Evolutionary conservation across 1,140 invertebrate genomes (phyloP).

Genomic region (Zaprionus gabonicus): DNA sequence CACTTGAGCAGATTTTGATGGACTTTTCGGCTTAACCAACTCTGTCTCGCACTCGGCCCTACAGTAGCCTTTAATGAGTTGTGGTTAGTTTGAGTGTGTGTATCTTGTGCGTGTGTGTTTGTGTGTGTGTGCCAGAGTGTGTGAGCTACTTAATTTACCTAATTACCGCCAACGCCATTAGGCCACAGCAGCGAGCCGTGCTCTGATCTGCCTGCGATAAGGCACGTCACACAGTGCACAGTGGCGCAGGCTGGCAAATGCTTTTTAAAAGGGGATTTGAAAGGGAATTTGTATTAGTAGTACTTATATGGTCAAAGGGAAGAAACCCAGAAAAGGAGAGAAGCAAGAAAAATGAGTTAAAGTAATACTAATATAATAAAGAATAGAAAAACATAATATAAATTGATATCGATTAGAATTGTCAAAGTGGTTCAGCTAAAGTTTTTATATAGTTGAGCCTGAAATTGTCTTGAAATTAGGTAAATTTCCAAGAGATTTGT

Average conservation of each 20-base stretch:
- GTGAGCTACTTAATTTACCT: constrained; percentile 69
- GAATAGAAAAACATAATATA: too few species aligned
- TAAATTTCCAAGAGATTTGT: too few species aligned
- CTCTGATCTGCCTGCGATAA: constrained; percentile 61
- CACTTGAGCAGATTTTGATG: constrained; percentile 41
- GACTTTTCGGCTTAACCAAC: constrained; percentile 21
- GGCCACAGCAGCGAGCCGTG: constrained; percentile 7
- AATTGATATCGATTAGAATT: too few species aligned
- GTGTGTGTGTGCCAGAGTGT: constrained; percentile 30
- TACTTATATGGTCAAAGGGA: not conserved
- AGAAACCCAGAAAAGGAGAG: not conserved
- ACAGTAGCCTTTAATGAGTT: constrained; percentile 62
- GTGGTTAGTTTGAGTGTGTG: constrained; percentile 38
- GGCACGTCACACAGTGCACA: constrained; percentile 48
- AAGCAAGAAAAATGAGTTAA: too few species aligned
- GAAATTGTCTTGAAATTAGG: too few species aligned
- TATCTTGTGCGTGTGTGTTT: constrained; percentile 28
- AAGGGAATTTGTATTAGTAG: not conserved
- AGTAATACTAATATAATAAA: too few species aligned
- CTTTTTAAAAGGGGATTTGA: not conserved
- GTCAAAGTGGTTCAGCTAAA: too few species aligned
- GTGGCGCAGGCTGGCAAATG: not conserved
- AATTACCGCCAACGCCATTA: constrained; percentile 75
- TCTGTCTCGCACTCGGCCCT: not conserved
- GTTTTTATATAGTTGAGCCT: too few species aligned